These are phyloP conservation scores for Oxycera nigricornis DNA, from an alignment of 2,888 invertebrate species.

Conservation along the genomic window DNA sequence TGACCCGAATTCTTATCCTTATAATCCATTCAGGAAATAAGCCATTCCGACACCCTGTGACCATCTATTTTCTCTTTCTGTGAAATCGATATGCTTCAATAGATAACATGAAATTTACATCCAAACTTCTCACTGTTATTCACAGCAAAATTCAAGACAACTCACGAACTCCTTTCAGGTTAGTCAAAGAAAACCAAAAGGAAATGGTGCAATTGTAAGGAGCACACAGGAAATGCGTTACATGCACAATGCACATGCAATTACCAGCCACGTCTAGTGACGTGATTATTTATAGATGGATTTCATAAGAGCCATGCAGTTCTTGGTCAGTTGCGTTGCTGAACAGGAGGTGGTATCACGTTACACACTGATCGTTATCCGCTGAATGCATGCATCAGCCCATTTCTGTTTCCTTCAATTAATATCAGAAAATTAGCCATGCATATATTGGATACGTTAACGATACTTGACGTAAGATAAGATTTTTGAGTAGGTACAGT, in stretches of 20 bases:
- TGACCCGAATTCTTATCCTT: not conserved
- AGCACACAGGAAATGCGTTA: constrained; percentile 16
- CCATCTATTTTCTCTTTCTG: not conserved
- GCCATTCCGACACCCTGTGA: not conserved
- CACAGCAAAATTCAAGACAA: not conserved
- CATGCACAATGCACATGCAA: constrained; percentile 11
- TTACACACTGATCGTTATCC: constrained; percentile 27
- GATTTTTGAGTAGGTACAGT: too few species aligned
- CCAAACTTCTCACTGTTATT: not conserved
- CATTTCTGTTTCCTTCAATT: constrained; percentile 2
- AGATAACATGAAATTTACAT: constrained; percentile 13
- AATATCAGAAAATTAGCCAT: too few species aligned
- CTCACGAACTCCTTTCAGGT: not conserved
- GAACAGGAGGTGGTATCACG: not conserved
- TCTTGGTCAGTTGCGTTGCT: constrained; percentile 4
- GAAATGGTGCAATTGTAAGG: not conserved
- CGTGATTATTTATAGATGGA: constrained; percentile 14
- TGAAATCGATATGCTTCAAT: constrained; percentile 17
- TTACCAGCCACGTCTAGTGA: not conserved
- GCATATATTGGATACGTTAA: too few species aligned
- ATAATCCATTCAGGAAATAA: not conserved
- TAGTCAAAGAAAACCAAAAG: not conserved
- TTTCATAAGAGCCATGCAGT: constrained; percentile 10
- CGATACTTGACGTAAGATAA: too few species aligned
- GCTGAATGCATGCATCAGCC: not conserved